These are phyloP conservation scores for Lasioglossum zephyrum DNA, from an alignment of 2,888 invertebrate genomes.

Conservation along the genomic window DNA sequence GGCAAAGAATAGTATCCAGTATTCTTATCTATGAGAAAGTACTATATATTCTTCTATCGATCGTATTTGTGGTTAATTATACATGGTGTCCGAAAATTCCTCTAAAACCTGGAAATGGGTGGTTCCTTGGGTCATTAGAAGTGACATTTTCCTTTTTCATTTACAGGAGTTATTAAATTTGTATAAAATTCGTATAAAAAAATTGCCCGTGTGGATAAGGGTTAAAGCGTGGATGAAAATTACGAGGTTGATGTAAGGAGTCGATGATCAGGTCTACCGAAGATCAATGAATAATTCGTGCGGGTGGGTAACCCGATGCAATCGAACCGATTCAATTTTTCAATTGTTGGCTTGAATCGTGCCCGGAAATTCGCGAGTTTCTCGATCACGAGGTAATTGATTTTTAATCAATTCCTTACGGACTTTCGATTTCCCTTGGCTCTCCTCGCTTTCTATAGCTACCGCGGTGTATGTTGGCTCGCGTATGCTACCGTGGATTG, in stretches of 20 bases:
- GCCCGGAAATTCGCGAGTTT: background rate
- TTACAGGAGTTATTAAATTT: too few species aligned
- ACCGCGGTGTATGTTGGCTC: background rate
- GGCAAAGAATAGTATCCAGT: too few species aligned
- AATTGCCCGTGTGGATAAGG: too few species aligned
- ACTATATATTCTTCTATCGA: too few species aligned
- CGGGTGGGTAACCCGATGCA: background rate
- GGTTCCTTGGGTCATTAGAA: too few species aligned
- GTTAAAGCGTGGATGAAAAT: too few species aligned
- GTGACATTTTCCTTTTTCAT: too few species aligned
- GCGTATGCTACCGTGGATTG: background rate
- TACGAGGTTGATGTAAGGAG: background rate
- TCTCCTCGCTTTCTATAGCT: background rate
- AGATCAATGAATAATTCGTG: slow-evolving; percentile 48
- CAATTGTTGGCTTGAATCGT: background rate
- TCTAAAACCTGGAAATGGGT: too few species aligned
- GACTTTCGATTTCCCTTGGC: slow-evolving; percentile 52
- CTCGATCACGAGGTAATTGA: slow-evolving; percentile 1
- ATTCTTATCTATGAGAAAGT: too few species aligned
- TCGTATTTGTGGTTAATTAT: too few species aligned
- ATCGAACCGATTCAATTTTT: slow-evolving; percentile 23
- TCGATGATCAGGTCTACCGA: slow-evolving; percentile 49
- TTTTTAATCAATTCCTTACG: background rate
- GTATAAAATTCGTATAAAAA: too few species aligned
- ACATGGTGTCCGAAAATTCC: too few species aligned